Evolutionary conservation across 2,888 invertebrate genomes (phyloP).

Genomic region (Apamea sordens): DNA sequence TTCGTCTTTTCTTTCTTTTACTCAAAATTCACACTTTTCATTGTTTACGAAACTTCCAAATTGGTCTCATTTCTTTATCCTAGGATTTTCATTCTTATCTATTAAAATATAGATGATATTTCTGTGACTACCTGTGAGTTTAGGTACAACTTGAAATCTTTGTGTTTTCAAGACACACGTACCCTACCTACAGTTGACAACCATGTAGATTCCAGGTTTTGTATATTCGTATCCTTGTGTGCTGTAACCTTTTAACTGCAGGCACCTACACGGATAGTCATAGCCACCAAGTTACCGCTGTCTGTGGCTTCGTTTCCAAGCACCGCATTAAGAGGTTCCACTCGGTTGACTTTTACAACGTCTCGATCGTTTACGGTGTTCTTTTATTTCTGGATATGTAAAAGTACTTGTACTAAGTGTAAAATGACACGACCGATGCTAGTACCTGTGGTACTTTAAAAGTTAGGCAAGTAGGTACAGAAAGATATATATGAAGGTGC

Average conservation of each 20-base stretch:
- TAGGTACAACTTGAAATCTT: background rate
- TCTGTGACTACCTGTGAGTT: background rate
- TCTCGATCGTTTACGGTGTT: conserved; percentile 53
- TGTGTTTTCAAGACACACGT: too few species aligned
- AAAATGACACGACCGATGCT: conserved; percentile 15
- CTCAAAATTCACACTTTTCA: conserved; percentile 4
- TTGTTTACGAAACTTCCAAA: background rate
- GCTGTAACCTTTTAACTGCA: conserved; percentile 31
- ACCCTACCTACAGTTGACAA: background rate
- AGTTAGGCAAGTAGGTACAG: background rate
- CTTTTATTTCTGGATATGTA: conserved; percentile 47
- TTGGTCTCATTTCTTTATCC: background rate
- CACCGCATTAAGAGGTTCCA: conserved; percentile 54
- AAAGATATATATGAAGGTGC: background rate
- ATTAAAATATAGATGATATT: background rate
- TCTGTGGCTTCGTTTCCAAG: conserved; percentile 53
- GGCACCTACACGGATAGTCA: conserved; percentile 19
- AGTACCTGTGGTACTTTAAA: conserved; percentile 5
- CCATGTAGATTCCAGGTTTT: too few species aligned
- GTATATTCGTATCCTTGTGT: conserved; percentile 7
- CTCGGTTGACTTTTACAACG: conserved; percentile 57
- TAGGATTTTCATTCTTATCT: background rate
- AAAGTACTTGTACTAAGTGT: conserved; percentile 21
- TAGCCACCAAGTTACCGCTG: conserved; percentile 34
- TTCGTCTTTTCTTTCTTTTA: conserved; percentile 8